Evolutionary conservation across 2,888 invertebrate species (phyloP).

Genomic region (Microdon myrmicae): DNA sequence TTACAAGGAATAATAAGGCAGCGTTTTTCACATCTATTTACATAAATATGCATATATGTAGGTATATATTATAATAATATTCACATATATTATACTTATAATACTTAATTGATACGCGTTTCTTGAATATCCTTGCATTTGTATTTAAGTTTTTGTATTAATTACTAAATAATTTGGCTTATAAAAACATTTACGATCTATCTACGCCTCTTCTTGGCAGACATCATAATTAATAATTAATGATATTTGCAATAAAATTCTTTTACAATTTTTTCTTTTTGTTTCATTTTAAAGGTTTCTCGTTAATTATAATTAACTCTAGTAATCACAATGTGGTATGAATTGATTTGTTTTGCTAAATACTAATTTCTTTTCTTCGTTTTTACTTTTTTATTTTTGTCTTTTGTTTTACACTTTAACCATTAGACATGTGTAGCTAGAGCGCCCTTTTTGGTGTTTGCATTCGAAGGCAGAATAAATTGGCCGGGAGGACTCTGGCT

Average conservation of each 20-base stretch:
- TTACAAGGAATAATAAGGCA: constrained; percentile 64
- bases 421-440: constrained; percentile 74
- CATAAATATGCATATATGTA: constrained; percentile 48
- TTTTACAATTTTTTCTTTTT: constrained; percentile 38
- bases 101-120: constrained; percentile 47
- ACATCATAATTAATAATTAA: constrained; percentile 38
- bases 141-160: constrained; percentile 43
- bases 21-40: constrained; percentile 57
- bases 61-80: constrained; percentile 54
- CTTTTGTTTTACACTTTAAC: background rate
- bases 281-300: too few species aligned
- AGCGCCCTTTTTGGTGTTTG: constrained; percentile 67
- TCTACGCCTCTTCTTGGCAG: constrained; percentile 48
- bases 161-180: constrained; percentile 52
- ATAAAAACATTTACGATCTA: constrained; percentile 53
- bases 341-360: constrained; percentile 51
- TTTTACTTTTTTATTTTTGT: constrained; percentile 24
- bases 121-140: constrained; percentile 38
- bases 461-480: constrained; percentile 66
- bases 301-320: constrained; percentile 67
- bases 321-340: constrained; percentile 66
- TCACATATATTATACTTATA: constrained; percentile 53
- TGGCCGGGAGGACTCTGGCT: constrained; percentile 69
- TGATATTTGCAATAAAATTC: constrained; percentile 32
- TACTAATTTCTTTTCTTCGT: constrained; percentile 50